Conservation (phyloP, 2,888 invertebrate species). For the Neoscelio sp. region DNA sequence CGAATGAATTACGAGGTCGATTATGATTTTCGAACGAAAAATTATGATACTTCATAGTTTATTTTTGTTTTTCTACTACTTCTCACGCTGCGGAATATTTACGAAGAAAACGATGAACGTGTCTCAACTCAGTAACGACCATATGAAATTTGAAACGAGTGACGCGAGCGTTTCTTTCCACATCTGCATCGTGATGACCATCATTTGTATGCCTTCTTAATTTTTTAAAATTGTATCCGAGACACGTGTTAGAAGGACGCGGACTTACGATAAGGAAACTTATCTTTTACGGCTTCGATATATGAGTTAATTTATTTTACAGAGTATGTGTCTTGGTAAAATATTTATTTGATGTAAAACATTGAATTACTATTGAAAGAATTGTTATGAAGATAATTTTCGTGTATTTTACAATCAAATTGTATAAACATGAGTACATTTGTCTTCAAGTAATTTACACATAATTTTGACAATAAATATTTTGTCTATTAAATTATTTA, state of each 20-base stretch:
- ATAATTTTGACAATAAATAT: slow-evolving; percentile 22
- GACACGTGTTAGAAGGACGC: slow-evolving; percentile 26
- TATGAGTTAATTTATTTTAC: slow-evolving; percentile 46
- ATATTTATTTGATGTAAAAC: slow-evolving; percentile 3
- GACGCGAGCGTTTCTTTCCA: slow-evolving; percentile 46
- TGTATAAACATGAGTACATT: background rate
- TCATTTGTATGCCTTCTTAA: slow-evolving; percentile 68
- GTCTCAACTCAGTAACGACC: slow-evolving; percentile 31
- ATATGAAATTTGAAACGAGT: slow-evolving; percentile 59
- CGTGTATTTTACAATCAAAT: slow-evolving; percentile 2
- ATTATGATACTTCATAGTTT: background rate
- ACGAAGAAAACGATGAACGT: slow-evolving; percentile 20
- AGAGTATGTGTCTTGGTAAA: slow-evolving; percentile 1
- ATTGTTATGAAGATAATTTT: slow-evolving; percentile 2
- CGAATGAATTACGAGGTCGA: slow-evolving; percentile 62
- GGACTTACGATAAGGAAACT: slow-evolving; percentile 42
- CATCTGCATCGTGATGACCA: slow-evolving; percentile 58
- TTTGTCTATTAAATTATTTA: slow-evolving; percentile 28
- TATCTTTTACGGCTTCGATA: slow-evolving; percentile 51
- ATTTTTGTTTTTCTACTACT: slow-evolving; percentile 15
- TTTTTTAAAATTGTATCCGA: slow-evolving; percentile 38
- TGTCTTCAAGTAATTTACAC: background rate
- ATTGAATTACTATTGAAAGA: background rate
- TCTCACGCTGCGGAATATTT: slow-evolving; percentile 12
- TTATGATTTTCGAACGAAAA: background rate